phyloP scores from a whole-genome alignment of 1,140 invertebrate genomes.

The Megathymus violae region DNA sequence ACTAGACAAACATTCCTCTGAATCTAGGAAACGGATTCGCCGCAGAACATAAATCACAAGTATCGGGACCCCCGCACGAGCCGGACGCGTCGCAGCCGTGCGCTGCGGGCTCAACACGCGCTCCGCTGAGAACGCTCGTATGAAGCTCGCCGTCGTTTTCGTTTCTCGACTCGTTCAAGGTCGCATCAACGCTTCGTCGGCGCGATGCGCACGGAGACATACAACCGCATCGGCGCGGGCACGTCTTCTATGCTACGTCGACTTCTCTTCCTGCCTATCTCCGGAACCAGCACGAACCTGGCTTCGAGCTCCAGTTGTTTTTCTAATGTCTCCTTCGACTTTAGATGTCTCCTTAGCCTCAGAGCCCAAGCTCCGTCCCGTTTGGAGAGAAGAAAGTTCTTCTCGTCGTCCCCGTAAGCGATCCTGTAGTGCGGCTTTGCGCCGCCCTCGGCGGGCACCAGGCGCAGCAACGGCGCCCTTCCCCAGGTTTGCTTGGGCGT shows the following conservation, averaged over 20 bases:
- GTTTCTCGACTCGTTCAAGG: background rate
- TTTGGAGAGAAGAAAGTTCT: constrained; percentile 61
- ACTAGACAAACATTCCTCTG: too few species aligned
- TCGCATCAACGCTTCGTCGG: constrained; percentile 48
- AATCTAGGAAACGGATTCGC: too few species aligned
- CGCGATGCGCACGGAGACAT: constrained; percentile 65
- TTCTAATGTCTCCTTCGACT: constrained; percentile 47
- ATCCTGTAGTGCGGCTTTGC: constrained; percentile 64
- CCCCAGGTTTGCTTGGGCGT: constrained; percentile 68
- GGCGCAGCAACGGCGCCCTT: constrained; percentile 61
- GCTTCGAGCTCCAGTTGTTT: constrained; percentile 71
- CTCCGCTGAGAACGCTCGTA: background rate
- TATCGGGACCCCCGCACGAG: too few species aligned
- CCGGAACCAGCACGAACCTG: constrained; percentile 53
- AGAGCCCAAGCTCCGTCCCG: constrained; percentile 70
- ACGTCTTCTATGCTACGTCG: constrained; percentile 35
- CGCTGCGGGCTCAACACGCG: too few species aligned
- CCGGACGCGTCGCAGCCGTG: too few species aligned
- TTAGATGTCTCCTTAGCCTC: constrained; percentile 56
- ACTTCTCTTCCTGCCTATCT: constrained; percentile 26
- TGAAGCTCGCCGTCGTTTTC: background rate
- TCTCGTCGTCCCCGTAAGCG: constrained; percentile 61
- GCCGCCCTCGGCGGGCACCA: constrained; percentile 58
- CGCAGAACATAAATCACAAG: too few species aligned
- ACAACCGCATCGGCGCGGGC: constrained; percentile 65